Evolutionary conservation across 2,113 vertebrate genomes (phyloP).

Genomic region (Amblyopsis rosae): DNA sequence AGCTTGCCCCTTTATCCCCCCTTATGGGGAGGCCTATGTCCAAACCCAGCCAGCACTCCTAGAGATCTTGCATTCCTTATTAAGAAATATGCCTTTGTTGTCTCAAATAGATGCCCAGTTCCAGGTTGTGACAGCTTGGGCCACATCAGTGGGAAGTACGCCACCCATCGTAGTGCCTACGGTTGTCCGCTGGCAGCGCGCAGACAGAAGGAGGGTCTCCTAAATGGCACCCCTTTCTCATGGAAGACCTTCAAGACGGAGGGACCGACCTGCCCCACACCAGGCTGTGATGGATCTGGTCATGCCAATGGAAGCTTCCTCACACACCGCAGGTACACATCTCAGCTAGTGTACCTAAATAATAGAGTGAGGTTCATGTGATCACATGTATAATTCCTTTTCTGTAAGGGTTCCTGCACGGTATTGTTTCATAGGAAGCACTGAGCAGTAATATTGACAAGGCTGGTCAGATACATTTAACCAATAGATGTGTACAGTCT

Average conservation of each 20-base stretch:
- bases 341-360: neutral
- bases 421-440: no score
- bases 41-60: no score
- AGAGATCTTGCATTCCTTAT: no score
- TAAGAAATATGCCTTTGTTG: no score
- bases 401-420: no score
- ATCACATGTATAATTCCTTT: no score
- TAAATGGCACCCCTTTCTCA: constrained; percentile 90
- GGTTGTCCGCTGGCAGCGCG: constrained; percentile 94
- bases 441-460: no score
- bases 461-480: no score
- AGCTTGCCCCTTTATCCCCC: no score
- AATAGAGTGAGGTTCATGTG: no score
- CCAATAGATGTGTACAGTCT: no score
- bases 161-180: constrained; percentile 95
- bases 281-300: constrained; percentile 92
- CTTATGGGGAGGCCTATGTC: no score
- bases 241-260: constrained; percentile 96
- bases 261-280: constrained; percentile 92
- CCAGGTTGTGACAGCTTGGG: constrained; percentile 96
- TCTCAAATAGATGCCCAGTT: constrained; percentile 86
- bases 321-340: constrained; percentile 90
- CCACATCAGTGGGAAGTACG: constrained; percentile 97
- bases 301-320: constrained; percentile 97
- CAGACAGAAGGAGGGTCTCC: constrained; percentile 91